Conservation (phyloP, 2,888 invertebrate species). For the Watsonalla cultraria region DNA sequence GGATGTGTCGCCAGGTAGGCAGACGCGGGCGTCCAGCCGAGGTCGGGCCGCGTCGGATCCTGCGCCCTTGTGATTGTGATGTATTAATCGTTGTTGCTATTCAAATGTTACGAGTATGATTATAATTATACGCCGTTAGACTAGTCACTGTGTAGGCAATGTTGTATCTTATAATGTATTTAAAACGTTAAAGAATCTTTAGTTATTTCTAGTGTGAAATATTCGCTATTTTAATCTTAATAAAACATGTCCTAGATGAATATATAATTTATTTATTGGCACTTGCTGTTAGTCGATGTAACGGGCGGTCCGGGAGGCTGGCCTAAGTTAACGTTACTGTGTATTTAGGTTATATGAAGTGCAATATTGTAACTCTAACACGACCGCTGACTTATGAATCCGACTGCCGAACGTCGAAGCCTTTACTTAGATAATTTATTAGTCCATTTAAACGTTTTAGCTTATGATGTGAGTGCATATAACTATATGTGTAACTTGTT, state of each 20-base stretch:
- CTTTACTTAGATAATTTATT: slow-evolving; percentile 49
- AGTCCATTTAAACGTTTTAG: slow-evolving; percentile 46
- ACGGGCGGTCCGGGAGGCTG: slow-evolving; percentile 18
- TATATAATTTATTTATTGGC: slow-evolving; percentile 65
- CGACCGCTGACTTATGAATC: slow-evolving; percentile 57
- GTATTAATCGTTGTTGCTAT: slow-evolving; percentile 68
- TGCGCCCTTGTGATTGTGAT: slow-evolving; percentile 47
- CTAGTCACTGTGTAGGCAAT: slow-evolving; percentile 76
- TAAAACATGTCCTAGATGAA: slow-evolving; percentile 55
- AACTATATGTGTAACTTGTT: slow-evolving; percentile 56
- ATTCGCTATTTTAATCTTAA: slow-evolving; percentile 63
- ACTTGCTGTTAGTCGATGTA: slow-evolving; percentile 40
- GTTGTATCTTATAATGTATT: slow-evolving; percentile 71
- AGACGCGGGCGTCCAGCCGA: slow-evolving; percentile 22
- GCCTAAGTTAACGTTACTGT: slow-evolving; percentile 30
- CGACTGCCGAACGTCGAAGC: slow-evolving; percentile 50
- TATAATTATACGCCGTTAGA: slow-evolving; percentile 64
- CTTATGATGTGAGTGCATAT: slow-evolving; percentile 52
- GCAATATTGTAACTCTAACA: slow-evolving; percentile 50
- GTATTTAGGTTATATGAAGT: slow-evolving; percentile 46
- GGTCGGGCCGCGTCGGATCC: slow-evolving; percentile 28
- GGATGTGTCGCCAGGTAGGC: slow-evolving; percentile 18
- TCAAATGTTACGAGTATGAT: slow-evolving; percentile 60
- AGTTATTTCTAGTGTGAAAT: slow-evolving; percentile 70
- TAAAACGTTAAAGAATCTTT: slow-evolving; percentile 71